phyloP scores from a whole-genome alignment of 2,888 invertebrate genomes.

The Trissolcus brochymenae region DNA sequence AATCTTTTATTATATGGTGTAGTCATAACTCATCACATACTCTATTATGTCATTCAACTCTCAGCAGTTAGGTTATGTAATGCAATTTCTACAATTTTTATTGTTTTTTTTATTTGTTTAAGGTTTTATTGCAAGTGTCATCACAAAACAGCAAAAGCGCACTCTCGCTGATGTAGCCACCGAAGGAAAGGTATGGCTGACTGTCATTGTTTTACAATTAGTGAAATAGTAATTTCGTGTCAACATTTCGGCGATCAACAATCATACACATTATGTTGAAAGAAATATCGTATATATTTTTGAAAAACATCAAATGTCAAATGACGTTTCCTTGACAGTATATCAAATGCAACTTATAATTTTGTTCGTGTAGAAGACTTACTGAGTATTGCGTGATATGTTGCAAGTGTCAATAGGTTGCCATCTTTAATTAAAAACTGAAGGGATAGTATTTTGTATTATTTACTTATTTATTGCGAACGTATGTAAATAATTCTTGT shows the following conservation, averaged over 20 bases:
- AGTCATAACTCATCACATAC: background rate
- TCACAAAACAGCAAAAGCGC: slow-evolving; percentile 67
- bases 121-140: slow-evolving; percentile 71
- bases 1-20: background rate
- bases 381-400: too few relatives aligned
- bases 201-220: slow-evolving; percentile 7
- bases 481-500: too few relatives aligned
- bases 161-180: slow-evolving; percentile 71
- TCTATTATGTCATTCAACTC: background rate
- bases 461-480: too few relatives aligned
- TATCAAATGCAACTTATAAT: too few relatives aligned
- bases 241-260: background rate
- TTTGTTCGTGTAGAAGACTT: too few relatives aligned
- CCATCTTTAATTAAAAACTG: too few relatives aligned
- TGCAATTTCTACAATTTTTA: slow-evolving; percentile 44
- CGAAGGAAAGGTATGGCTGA: slow-evolving; percentile 69
- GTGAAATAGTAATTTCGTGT: background rate
- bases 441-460: too few relatives aligned
- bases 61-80: slow-evolving; percentile 46
- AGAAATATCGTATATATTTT: background rate
- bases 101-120: slow-evolving; percentile 51
- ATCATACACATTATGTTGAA: background rate
- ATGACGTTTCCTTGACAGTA: background rate
- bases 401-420: too few relatives aligned
- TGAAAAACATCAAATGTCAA: slow-evolving; percentile 6